These are phyloP conservation scores for Pseudotriccus pelzelni DNA, from an alignment of 2,797 vertebrate species.

Conservation along the genomic window DNA sequence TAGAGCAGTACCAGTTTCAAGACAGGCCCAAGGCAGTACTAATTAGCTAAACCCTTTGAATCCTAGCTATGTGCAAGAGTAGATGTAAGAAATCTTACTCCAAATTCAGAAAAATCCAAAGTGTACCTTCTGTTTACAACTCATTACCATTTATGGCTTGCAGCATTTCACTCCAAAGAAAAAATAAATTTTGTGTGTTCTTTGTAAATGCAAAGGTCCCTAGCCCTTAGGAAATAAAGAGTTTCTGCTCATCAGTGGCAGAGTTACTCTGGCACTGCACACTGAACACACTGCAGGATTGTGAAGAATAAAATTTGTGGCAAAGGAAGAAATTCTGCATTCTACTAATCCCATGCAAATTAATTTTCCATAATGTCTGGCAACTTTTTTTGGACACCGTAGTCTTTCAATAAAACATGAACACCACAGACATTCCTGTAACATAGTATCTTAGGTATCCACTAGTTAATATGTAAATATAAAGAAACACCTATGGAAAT, in stretches of 20 bases:
- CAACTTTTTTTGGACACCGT: slow-evolving; percentile 17
- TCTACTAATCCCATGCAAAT: slow-evolving; percentile 28
- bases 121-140: background rate
- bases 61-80: background rate
- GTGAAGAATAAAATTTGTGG: background rate
- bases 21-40: background rate
- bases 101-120: background rate
- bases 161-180: background rate
- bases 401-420: slow-evolving; percentile 77
- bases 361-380: slow-evolving; percentile 63
- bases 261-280: background rate
- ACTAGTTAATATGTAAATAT: slow-evolving; percentile 77
- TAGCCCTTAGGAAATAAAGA: background rate
- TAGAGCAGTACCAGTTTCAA: background rate
- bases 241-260: background rate
- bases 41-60: background rate
- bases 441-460: slow-evolving; percentile 68
- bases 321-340: slow-evolving; percentile 43
- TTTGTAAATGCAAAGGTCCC: background rate
- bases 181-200: background rate
- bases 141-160: background rate
- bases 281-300: background rate
- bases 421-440: slow-evolving; percentile 55
- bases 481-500: slow-evolving; percentile 77
- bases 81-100: background rate